phyloP scores from a whole-genome alignment of 2,888 invertebrate species.

The Linnaemya tessellans region DNA sequence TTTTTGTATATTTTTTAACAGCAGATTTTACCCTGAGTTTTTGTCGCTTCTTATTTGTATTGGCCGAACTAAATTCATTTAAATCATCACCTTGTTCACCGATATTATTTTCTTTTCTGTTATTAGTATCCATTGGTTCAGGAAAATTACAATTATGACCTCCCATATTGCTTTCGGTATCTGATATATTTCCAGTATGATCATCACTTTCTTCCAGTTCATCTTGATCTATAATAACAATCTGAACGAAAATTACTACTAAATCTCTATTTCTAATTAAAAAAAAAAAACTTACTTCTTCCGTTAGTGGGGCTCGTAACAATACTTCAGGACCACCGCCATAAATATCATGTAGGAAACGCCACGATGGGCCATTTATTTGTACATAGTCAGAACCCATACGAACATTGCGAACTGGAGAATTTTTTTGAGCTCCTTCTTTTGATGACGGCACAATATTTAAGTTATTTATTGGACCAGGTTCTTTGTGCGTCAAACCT shows the following conservation, averaged over 20 bases:
- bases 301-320: conserved; percentile 78
- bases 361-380: conserved; percentile 93
- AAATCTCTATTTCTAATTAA: not conserved
- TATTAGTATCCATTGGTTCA: conserved; percentile 1
- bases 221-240: conserved; percentile 80
- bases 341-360: conserved; percentile 92
- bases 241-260: conserved; percentile 60
- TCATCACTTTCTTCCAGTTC: conserved; percentile 74
- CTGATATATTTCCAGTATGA: conserved; percentile 73
- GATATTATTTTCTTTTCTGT: conserved; percentile 35
- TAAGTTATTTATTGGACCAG: conserved; percentile 94
- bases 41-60: conserved; percentile 37
- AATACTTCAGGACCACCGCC: conserved; percentile 95
- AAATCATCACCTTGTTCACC: conserved; percentile 18
- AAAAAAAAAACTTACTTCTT: conserved; percentile 76
- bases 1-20: conserved; percentile 49
- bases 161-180: conserved; percentile 80
- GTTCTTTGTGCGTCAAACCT: conserved; percentile 90
- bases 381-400: conserved; percentile 89
- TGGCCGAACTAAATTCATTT: conserved; percentile 12
- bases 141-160: conserved; percentile 46
- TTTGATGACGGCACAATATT: conserved; percentile 86
- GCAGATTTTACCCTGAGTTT: conserved; percentile 35
- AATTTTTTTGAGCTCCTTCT: conserved; percentile 75
- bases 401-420: conserved; percentile 81